These are phyloP conservation scores for Solea solea DNA, from an alignment of 2,113 vertebrate species.

Conservation along the genomic window DNA sequence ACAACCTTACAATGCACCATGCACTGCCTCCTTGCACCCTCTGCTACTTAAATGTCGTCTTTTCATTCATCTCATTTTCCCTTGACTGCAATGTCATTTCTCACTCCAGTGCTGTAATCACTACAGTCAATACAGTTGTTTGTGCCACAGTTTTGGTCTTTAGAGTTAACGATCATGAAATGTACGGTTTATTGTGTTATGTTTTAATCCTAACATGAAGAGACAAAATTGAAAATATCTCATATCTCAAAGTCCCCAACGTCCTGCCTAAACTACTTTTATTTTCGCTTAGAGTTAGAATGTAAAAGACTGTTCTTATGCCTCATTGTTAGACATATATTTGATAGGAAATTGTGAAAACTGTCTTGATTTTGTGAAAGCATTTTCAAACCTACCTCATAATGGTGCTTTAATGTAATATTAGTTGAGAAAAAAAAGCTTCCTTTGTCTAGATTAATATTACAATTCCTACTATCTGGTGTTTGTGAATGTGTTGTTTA, in stretches of 20 bases:
- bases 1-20: constrained; percentile 7
- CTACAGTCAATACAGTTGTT: neutral
- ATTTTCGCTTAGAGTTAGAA: neutral
- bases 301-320: neutral
- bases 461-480: constrained; percentile 22
- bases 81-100: constrained; percentile 5
- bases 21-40: no score
- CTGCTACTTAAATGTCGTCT: constrained; percentile 23
- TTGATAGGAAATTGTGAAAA: no score
- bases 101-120: constrained; percentile 13
- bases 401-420: no score
- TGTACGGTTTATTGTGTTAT: neutral
- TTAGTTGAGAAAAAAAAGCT: neutral
- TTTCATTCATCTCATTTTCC: constrained; percentile 2
- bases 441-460: constrained; percentile 13
- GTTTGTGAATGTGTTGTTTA: constrained; percentile 26
- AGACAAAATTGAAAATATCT: no score
- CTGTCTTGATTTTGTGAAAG: no score
- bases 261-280: neutral
- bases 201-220: neutral
- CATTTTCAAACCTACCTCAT: no score
- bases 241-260: neutral
- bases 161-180: neutral
- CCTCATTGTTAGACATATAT: no score
- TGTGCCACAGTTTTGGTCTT: neutral